Percentiles rank a stretch among this genome's conserved stretches.
phyloP scores from a whole-genome alignment of 2,797 vertebrate genomes.

The Semaprochilodus insignis region DNA sequence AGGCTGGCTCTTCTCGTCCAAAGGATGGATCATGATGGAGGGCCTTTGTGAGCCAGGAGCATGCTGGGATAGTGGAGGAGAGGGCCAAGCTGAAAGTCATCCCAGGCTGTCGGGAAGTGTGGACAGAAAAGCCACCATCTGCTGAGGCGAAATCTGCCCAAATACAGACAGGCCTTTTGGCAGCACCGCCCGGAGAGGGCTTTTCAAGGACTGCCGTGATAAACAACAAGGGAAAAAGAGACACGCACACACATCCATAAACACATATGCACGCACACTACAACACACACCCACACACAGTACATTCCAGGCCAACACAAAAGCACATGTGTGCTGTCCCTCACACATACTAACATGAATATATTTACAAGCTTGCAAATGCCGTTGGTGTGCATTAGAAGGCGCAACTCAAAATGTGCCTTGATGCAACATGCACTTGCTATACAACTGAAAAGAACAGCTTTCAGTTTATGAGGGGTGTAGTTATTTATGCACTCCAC shows the following conservation, averaged over 20 bases:
- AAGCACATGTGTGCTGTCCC: not conserved
- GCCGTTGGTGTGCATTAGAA: not conserved
- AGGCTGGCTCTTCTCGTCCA: slow-evolving; percentile 69
- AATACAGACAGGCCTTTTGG: slow-evolving; percentile 64
- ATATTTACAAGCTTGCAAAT: not conserved
- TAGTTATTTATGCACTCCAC: not conserved
- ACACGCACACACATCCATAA: slow-evolving; percentile 16
- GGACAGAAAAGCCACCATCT: slow-evolving; percentile 80
- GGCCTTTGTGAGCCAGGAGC: slow-evolving; percentile 69
- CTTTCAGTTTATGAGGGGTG: not conserved
- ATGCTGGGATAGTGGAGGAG: slow-evolving; percentile 69
- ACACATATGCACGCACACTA: slow-evolving; percentile 27
- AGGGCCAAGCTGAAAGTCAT: slow-evolving; percentile 74
- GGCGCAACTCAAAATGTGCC: not conserved
- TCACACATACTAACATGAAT: not conserved
- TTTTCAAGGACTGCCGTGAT: slow-evolving; percentile 70
- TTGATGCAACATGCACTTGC: not conserved
- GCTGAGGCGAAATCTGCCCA: slow-evolving; percentile 72
- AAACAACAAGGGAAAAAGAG: slow-evolving; percentile 34
- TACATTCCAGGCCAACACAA: slow-evolving; percentile 5
- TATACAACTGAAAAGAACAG: not conserved
- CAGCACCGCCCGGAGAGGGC: slow-evolving; percentile 65
- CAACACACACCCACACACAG: slow-evolving; percentile 18
- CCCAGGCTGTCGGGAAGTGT: slow-evolving; percentile 76
- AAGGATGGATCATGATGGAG: slow-evolving; percentile 71